phyloP scores from a whole-genome alignment of 2,888 invertebrate species.

The Pammene fasciana region DNA sequence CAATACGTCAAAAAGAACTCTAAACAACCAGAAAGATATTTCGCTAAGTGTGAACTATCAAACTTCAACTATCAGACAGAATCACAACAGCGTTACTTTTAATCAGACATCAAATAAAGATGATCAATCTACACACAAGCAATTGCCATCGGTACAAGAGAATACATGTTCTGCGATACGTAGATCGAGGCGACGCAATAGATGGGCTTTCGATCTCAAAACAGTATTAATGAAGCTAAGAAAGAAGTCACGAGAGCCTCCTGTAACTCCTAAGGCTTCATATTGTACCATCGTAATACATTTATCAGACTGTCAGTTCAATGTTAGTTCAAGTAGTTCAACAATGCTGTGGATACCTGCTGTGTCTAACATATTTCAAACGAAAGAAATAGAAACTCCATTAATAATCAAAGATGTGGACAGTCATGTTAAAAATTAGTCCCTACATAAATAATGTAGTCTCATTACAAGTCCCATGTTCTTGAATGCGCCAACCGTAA shows the following conservation, averaged over 20 bases:
- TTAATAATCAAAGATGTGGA: conserved; percentile 15
- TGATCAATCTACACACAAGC: background rate
- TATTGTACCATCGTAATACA: conserved; percentile 4
- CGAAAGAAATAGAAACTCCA: background rate
- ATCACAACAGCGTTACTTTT: background rate
- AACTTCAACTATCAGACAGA: background rate
- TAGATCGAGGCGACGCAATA: background rate
- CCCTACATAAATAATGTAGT: too few relatives aligned
- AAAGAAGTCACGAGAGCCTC: background rate
- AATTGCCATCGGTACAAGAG: background rate
- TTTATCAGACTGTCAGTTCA: conserved; percentile 4
- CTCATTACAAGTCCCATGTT: too few relatives aligned
- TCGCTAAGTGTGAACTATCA: background rate
- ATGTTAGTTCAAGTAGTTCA: conserved; percentile 10
- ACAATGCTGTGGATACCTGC: background rate
- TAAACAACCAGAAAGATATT: background rate
- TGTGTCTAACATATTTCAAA: background rate
- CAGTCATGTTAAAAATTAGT: background rate
- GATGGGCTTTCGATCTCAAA: background rate
- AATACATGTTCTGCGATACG: background rate
- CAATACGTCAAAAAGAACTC: background rate
- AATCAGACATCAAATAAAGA: background rate
- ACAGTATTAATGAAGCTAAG: background rate
- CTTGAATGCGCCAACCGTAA: too few relatives aligned
- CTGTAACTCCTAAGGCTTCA: background rate